Percentiles rank a stretch among this genome's conserved stretches.
Evolutionary conservation across 2,797 vertebrate species (phyloP).

Genomic region (Phoxinus dragarum): DNA sequence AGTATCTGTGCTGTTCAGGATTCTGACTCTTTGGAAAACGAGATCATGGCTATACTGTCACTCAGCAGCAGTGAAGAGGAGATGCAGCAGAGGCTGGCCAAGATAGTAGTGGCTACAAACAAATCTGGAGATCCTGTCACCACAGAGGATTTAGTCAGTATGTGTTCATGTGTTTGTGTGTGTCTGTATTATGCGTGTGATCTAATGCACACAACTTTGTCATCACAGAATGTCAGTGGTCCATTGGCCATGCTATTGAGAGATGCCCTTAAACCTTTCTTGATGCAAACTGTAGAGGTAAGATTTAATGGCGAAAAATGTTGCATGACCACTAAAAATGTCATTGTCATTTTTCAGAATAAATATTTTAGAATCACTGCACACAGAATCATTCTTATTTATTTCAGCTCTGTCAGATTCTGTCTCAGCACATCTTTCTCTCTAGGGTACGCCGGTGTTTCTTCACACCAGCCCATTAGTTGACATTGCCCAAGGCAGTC

Average conservation of each 20-base stretch:
- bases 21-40: slow-evolving; percentile 79
- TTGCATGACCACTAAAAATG: neutral
- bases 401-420: neutral
- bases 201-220: slow-evolving; percentile 18
- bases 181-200: slow-evolving; percentile 8
- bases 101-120: slow-evolving; percentile 85
- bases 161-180: slow-evolving; percentile 17
- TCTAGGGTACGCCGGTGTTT: slow-evolving; percentile 85
- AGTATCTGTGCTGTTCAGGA: slow-evolving; percentile 47
- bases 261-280: slow-evolving; percentile 52
- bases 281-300: slow-evolving; percentile 59
- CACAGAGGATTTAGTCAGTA: slow-evolving; percentile 84
- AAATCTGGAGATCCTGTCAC: slow-evolving; percentile 81
- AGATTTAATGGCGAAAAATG: neutral
- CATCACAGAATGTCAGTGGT: slow-evolving; percentile 48
- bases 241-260: slow-evolving; percentile 42
- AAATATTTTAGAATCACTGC: neutral
- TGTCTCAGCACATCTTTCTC: neutral
- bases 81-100: slow-evolving; percentile 80
- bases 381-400: neutral
- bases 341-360: slow-evolving; percentile 17
- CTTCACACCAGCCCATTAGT: slow-evolving; percentile 86
- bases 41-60: slow-evolving; percentile 86
- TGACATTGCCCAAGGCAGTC: slow-evolving; percentile 85
- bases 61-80: slow-evolving; percentile 81